Evolutionary conservation across 2,113 vertebrate genomes (phyloP), one percentile per base, ranked within the genome.

Genomic region (Patagioenas fasciata): DNA sequence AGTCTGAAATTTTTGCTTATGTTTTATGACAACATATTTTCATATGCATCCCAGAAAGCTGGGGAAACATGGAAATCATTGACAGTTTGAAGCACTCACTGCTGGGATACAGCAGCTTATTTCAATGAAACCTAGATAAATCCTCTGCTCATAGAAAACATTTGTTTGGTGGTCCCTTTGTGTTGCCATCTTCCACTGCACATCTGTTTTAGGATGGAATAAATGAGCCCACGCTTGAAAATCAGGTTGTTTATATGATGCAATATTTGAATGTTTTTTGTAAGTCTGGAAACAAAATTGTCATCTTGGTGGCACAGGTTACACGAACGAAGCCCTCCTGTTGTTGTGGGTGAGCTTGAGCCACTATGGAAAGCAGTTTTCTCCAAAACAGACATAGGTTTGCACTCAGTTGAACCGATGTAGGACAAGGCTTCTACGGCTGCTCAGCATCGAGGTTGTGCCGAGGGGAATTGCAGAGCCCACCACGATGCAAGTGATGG

Each of bases 401-500:
- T 71, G 48, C 48, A 5, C 29, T 75, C 57, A 19, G 29, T 15
- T 38, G 58, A 54, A 65, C 48, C 23, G 61, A 14, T 29, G 28
- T 0, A 0, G 31, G 31, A 58, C 9, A 9, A 71, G 29, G 9
- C 26, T 92, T 48, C 58, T 24, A 2, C 3, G 19, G 34, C 51
- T 31, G 17, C 58, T 60, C 74, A 83, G 44, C 66, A 56, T 87
- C 50, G 11, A 19, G 21, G 47, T n/a, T 42, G 23, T 62, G 56
- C 53, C 18, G 29, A 13, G 51, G 28, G 21, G 80, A 87, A 53
- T 36, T 80, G 53, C 62, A 66, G 71, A 50, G 21, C 4, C n/a
- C 15, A 9, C 38, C 28, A 4, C 0, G 1, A 20, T 0, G 1
- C 2, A 14, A 44, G 15, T 0, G 0, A 24, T 5, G 29, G 34